Evolutionary conservation across 30 jellyfish, hydroid and myxozoan species (phyloP).

Genomic region (Nemopilema nomurai): DNA sequence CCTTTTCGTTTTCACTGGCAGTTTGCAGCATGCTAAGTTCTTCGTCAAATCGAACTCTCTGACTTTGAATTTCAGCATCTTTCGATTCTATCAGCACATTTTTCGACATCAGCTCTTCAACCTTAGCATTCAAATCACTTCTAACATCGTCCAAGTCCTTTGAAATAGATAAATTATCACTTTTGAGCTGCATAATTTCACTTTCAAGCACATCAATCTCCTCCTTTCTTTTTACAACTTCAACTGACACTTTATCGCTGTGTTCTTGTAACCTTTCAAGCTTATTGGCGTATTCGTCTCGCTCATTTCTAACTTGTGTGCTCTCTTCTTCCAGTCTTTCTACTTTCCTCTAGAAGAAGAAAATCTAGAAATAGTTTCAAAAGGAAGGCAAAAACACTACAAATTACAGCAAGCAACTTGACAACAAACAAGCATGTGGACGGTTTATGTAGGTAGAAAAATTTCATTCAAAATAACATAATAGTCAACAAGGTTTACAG

Average conservation of each 20-base stretch:
- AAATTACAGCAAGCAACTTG: background rate
- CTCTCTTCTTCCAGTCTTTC: background rate
- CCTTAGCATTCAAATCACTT: conserved; percentile 27
- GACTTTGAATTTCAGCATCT: conserved; percentile 31
- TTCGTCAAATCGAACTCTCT: conserved; percentile 35
- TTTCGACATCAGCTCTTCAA: conserved; percentile 11
- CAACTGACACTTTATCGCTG: background rate
- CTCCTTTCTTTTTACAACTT: background rate
- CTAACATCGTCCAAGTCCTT: conserved; percentile 36
- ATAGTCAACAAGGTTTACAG: too few relatives aligned
- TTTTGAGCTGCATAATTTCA: conserved; percentile 18
- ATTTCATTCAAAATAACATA: too few relatives aligned
- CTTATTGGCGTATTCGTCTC: conserved; percentile 4
- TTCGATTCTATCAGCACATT: conserved; percentile 5
- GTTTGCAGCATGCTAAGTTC: conserved; percentile 18
- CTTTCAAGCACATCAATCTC: conserved; percentile 2
- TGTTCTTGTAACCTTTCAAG: conserved; percentile 23
- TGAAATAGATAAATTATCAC: background rate
- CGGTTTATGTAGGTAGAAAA: too few relatives aligned
- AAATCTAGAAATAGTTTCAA: background rate
- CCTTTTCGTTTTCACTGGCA: conserved; percentile 40
- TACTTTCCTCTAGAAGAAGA: conserved; percentile 31
- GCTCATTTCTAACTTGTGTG: background rate
- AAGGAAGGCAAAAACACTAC: background rate
- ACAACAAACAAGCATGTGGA: too few relatives aligned